Conservation (phyloP, 1,140 invertebrate genomes). For the Pachyrhynchus sulphureomaculatus region DNA sequence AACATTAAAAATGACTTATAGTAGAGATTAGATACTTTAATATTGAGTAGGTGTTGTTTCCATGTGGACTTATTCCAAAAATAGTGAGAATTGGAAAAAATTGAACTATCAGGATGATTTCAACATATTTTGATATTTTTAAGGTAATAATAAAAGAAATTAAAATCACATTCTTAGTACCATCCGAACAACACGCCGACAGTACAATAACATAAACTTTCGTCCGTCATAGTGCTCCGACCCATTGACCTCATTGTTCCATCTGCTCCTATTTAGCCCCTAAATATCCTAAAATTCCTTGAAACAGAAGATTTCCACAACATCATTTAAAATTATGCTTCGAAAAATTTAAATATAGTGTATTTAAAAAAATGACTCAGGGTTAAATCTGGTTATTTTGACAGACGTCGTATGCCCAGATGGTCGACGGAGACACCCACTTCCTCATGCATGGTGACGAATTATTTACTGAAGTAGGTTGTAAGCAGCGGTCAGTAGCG, state of each 20-base stretch:
- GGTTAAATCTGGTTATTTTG: conserved; percentile 5
- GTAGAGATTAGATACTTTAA: too few species aligned
- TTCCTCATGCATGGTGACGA: conserved; percentile 15
- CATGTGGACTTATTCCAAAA: too few species aligned
- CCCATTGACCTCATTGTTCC: conserved; percentile 21
- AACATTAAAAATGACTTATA: too few species aligned
- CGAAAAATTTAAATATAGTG: not conserved
- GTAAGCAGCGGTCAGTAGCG: not conserved
- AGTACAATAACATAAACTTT: conserved; percentile 9
- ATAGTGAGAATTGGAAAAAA: too few species aligned
- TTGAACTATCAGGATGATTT: too few species aligned
- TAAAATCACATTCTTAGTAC: not conserved
- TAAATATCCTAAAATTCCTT: not conserved
- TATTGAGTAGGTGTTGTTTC: too few species aligned
- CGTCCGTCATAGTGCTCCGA: not conserved
- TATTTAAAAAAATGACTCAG: not conserved
- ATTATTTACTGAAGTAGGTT: conserved; percentile 5
- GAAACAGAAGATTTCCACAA: not conserved
- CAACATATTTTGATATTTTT: too few species aligned
- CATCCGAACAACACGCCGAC: not conserved
- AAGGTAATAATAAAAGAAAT: too few species aligned
- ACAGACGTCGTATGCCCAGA: conserved; percentile 8
- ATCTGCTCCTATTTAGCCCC: conserved; percentile 5
- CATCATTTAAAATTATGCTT: not conserved
- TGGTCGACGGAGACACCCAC: conserved; percentile 20